Evolutionary conservation across 2,888 invertebrate genomes (phyloP), one percentile per base, ranked within the genome.

Genomic region (Eupithecia subfuscata): DNA sequence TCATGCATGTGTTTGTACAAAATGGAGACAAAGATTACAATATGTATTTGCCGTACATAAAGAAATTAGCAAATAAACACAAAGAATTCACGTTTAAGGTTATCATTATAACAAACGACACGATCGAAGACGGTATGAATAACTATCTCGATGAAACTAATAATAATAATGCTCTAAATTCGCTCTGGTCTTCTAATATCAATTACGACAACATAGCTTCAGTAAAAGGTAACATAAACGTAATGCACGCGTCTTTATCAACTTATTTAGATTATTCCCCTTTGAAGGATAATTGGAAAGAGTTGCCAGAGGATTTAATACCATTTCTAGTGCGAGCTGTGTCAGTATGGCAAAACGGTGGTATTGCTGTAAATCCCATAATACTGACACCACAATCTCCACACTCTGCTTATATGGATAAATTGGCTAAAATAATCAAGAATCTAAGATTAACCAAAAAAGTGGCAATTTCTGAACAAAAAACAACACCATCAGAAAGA

Each of bases 271-370:
- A 91, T 79, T 83, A 85, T 71, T 93, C 94, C 12, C 92, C 93
- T 5, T 70, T 94, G 48, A 85, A 81, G 75, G 89, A 90, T 70
- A 75, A 86, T 81, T 94, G 93, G 92, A 87, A 83, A 73, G 79
- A 82, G 52, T 78, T 94, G 25, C 90, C 93, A 5, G 68, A 82
- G 43, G 83, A 91, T 68, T 87, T 91, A 12, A 82, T 91, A 72
- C 87, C 87, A 63, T 93, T 94, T 82, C 82, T 94, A 71, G 83
- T 88, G 11, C 86, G 92, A 76, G 88, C 91, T 74, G 77, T 92
- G 75, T 88, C 93, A 14, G 85, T 95, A 81, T 95, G 94, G 95
- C 89, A 95, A 68, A 91, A 89, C 81, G 94, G 94, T 63, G 95
- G 95, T 2, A 87, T 95, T 72, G 89, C 91, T 60, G 87, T 95